phyloP scores from a whole-genome alignment of 1,140 invertebrate genomes.

The Bombyx mandarina region DNA sequence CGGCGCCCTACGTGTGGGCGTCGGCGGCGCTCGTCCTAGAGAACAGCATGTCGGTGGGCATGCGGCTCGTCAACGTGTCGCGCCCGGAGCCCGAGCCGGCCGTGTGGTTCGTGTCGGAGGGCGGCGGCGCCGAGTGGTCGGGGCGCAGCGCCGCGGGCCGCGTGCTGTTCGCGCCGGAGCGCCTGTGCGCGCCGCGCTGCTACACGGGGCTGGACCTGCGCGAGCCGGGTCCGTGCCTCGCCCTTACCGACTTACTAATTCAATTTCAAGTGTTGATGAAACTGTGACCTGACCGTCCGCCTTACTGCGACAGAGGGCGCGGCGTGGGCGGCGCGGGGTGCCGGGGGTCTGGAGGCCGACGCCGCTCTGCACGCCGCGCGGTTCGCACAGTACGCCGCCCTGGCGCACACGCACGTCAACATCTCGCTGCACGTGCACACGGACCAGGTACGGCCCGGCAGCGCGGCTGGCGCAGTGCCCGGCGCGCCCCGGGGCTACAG shows the following conservation, averaged over 20 bases:
- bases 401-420: slow-evolving; percentile 5
- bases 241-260: background rate
- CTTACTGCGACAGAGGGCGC: slow-evolving; percentile 19
- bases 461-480: slow-evolving; percentile 4
- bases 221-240: slow-evolving; percentile 22
- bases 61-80: slow-evolving; percentile 26
- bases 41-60: slow-evolving; percentile 32
- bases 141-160: slow-evolving; percentile 18
- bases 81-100: slow-evolving; percentile 15
- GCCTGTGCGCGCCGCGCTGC: slow-evolving; percentile 32
- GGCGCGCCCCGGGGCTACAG: slow-evolving; percentile 25
- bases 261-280: background rate
- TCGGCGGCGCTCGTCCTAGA: slow-evolving; percentile 29
- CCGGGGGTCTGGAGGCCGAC: slow-evolving; percentile 1
- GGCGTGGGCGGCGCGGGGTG: slow-evolving; percentile 19
- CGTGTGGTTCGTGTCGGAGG: background rate
- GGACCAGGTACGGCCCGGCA: slow-evolving; percentile 1
- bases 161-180: slow-evolving; percentile 33
- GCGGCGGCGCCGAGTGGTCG: background rate
- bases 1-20: slow-evolving; percentile 32
- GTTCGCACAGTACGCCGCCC: slow-evolving; percentile 15
- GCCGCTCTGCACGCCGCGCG: slow-evolving; percentile 16
- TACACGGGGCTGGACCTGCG: slow-evolving; percentile 44
- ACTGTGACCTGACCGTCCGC: background rate
- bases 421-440: slow-evolving; percentile 7